Base-by-base conservation (phyloP, 2,113 vertebrate species). In the Lasiurus cinereus region DNA sequence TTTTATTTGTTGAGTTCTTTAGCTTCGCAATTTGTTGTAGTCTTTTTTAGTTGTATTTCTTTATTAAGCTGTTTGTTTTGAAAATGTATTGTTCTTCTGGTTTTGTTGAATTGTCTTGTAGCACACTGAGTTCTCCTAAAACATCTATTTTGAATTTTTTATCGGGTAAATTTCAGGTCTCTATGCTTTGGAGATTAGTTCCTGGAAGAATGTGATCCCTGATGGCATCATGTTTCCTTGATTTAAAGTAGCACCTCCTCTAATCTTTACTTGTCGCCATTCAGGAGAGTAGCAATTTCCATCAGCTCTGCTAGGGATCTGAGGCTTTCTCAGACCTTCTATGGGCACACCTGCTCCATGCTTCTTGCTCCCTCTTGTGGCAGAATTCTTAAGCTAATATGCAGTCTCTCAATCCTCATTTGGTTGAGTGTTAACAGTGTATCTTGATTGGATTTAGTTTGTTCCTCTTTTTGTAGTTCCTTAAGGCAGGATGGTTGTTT, bases 361-460 rank as follows among this genome's bases (percentile, higher is more conserved):
- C 33, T 70, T 56, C 76, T 90, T 90, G 33, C 88, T 90, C 76
- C 36, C 64, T 80, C 64, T 90, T 90, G 76, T 80, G 76, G 88
- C 29, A 80, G 76, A 80, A 70, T 56, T 70, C 76, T 90, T 69
- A 70, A 43, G 16, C 8, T 56, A 43, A 50, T 27, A 16, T 56
- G 27, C 21, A 18, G 80, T 90, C 36, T 43, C 13, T 90, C 3
- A 1, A 69, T 69, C 33, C 19, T 56, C 8, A 64, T 46, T 12
- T 18, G 33, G 13, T 56, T 59, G 43, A 72, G 7, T 64, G 24
- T 56, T 39, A 39, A 93, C 43, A 80, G 24, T 5, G 79, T 52
- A 15, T 62, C 59, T 59, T 24, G 56, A 59, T 59, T 62, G 59
- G 24, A 62, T 24, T 24, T 62, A 62, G 22, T 62, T 62, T 62